Conservation (phyloP, 2,113 vertebrate genomes). For the Chunga burmeisteri region DNA sequence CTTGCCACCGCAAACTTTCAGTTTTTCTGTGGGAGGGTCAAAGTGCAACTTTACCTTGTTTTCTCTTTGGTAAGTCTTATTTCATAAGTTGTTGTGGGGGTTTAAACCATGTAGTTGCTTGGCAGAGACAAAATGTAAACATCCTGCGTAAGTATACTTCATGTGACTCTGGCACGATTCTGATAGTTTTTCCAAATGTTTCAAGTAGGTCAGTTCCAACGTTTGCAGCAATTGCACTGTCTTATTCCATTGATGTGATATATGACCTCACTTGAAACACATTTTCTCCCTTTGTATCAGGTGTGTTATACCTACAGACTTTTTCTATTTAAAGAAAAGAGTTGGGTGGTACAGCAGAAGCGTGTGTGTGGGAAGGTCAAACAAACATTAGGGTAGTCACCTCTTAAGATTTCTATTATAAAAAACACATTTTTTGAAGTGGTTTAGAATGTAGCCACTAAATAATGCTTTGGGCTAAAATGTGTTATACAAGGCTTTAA, state of each 20-base stretch:
- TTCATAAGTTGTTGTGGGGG: background rate
- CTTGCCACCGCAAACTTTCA: background rate
- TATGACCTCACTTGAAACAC: background rate
- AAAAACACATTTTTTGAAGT: constrained; percentile 35
- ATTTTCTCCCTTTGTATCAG: background rate
- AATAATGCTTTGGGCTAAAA: constrained; percentile 39
- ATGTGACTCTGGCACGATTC: background rate
- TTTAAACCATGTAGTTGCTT: background rate
- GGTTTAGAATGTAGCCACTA: constrained; percentile 10
- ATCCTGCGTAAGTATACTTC: background rate
- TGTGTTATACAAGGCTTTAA: constrained; percentile 43
- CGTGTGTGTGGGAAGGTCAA: background rate
- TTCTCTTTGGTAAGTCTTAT: background rate
- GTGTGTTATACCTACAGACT: background rate
- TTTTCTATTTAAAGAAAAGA: background rate
- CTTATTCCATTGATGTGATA: background rate
- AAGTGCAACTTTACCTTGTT: background rate
- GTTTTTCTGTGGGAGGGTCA: background rate
- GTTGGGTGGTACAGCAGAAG: background rate
- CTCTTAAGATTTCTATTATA: constrained; percentile 8
- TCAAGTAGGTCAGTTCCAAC: background rate
- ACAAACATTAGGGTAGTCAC: background rate
- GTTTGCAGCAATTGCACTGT: background rate
- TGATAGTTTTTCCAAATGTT: background rate
- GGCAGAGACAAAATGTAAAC: background rate